Evolutionary conservation across 2,113 vertebrate species (phyloP).

Genomic region (Formicarius rufipectus): DNA sequence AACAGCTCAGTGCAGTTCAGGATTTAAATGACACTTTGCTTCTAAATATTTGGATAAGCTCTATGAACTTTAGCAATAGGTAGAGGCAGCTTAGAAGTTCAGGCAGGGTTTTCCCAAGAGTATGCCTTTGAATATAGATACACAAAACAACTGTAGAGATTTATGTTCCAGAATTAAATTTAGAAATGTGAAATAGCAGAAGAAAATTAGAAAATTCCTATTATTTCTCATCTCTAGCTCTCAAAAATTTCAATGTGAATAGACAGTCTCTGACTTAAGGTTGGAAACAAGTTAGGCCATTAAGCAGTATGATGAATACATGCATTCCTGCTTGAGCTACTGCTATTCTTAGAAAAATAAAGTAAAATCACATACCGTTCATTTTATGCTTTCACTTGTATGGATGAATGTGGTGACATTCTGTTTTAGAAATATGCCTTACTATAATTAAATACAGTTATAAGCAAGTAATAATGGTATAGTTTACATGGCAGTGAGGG

Average conservation of each 20-base stretch:
- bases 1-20: background rate
- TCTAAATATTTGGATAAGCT: background rate
- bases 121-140: background rate
- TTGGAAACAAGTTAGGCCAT: background rate
- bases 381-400: background rate
- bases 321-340: background rate
- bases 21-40: background rate
- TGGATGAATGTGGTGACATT: background rate
- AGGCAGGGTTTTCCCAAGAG: background rate
- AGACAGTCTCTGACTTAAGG: background rate
- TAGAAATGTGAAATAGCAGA: background rate
- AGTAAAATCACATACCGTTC: background rate
- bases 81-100: background rate
- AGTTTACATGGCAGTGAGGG: background rate
- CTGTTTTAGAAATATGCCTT: background rate
- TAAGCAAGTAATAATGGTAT: background rate
- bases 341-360: no score
- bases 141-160: background rate
- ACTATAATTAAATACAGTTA: background rate
- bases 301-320: background rate
- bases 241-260: background rate
- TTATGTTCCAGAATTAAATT: background rate
- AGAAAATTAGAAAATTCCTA: background rate
- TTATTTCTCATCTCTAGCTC: background rate
- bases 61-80: background rate